A percentile compares a stretch with the other conserved stretches of the same genome.
These are phyloP conservation scores for Fratercula arctica DNA, from an alignment of 2,797 vertebrate genomes.

Conservation along the genomic window DNA sequence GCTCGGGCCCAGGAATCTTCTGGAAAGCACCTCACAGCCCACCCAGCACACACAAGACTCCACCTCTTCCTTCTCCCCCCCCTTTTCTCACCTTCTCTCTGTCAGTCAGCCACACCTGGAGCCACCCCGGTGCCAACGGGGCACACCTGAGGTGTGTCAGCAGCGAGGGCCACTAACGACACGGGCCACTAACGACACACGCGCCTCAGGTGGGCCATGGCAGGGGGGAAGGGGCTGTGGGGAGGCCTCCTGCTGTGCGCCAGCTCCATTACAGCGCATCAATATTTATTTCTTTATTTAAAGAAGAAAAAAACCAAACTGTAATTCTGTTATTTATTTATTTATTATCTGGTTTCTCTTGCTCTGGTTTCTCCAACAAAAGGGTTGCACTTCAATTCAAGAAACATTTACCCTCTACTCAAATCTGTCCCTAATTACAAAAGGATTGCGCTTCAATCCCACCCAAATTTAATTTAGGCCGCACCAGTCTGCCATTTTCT, in stretches of 20 bases:
- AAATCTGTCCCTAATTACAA: neutral
- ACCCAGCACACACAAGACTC: no score
- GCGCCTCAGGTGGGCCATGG: neutral
- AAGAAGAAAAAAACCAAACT: no score
- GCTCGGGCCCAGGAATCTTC: rapidly evolving
- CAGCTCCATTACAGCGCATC: rapidly evolving
- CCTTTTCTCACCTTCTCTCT: neutral
- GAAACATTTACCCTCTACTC: neutral
- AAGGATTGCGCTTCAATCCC: neutral
- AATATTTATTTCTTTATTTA: neutral
- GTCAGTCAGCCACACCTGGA: rapidly evolving
- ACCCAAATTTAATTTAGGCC: neutral
- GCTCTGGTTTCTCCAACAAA: no score
- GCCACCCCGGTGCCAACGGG: rapidly evolving
- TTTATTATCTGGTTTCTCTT: neutral
- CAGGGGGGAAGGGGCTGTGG: rapidly evolving
- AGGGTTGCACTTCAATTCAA: no score
- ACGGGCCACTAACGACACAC: no score
- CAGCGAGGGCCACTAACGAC: no score
- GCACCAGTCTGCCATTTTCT: rapidly evolving
- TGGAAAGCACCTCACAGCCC: rapidly evolving
- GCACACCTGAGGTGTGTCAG: rapidly evolving
- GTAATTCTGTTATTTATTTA: rapidly evolving
- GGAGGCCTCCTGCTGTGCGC: no score
- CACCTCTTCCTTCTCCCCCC: neutral